Percentiles rank a stretch among this genome's conserved stretches.
Evolutionary conservation across 2,797 vertebrate species (phyloP).

Genomic region (Phrynocephalus forsythii): DNA sequence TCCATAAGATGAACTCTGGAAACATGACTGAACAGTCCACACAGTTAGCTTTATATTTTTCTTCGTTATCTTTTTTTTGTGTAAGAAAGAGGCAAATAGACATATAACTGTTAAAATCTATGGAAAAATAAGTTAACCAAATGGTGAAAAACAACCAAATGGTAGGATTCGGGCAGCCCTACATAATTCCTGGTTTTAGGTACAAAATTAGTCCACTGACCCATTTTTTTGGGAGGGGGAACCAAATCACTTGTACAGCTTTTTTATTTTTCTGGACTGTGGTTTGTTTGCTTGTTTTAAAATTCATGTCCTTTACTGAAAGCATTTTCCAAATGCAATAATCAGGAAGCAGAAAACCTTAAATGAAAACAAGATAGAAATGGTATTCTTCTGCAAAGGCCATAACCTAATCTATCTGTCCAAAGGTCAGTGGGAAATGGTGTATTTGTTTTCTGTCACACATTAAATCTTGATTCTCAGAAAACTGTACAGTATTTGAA

Average conservation of each 20-base stretch:
- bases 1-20: not conserved
- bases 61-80: not conserved
- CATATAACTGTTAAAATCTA: no score
- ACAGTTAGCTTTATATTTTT: not conserved
- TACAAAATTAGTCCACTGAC: no score
- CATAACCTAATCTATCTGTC: not conserved
- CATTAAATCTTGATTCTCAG: not conserved
- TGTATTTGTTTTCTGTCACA: not conserved
- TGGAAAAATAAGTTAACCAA: no score
- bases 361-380: not conserved
- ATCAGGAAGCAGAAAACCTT: not conserved
- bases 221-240: no score
- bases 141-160: no score
- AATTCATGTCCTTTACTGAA: not conserved
- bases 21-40: not conserved
- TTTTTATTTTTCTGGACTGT: no score
- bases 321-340: not conserved
- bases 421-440: not conserved
- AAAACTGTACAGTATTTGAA: not conserved
- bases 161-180: no score
- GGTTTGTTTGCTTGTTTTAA: not conserved
- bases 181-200: no score
- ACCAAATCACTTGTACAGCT: no score
- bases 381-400: not conserved
- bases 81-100: not conserved